Percentiles rank a stretch among this genome's conserved stretches.
Conservation (phyloP, 2,113 vertebrate genomes). For the Vulpes lagopus region DNA sequence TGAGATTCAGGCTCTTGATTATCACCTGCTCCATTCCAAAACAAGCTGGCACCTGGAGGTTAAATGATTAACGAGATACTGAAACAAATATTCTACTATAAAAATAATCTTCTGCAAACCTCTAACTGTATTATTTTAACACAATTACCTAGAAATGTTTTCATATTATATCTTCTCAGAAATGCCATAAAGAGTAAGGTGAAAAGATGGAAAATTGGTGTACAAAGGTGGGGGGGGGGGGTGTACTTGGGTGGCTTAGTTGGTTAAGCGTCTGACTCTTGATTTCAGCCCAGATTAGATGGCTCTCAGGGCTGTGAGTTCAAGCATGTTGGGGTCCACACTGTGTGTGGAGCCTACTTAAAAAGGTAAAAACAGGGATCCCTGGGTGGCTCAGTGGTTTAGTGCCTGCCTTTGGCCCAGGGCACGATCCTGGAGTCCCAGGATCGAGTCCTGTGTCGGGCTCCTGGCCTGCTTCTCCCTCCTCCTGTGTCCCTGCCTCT, state of each 20-base stretch:
- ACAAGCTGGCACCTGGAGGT: constrained; percentile 94
- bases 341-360: not conserved
- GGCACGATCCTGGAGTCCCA: no score
- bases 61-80: not conserved
- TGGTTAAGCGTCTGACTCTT: not conserved
- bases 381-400: no score
- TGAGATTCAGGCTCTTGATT: constrained; percentile 70
- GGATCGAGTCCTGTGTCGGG: no score
- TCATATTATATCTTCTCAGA: constrained; percentile 51
- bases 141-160: constrained; percentile 35
- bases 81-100: constrained; percentile 4
- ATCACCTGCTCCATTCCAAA: constrained; percentile 89
- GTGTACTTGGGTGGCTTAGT: not conserved
- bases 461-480: no score
- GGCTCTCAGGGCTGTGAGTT: not conserved
- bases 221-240: not conserved
- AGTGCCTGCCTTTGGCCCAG: no score
- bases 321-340: not conserved
- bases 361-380: not conserved
- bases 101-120: not conserved
- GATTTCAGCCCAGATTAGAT: not conserved
- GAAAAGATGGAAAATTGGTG: not conserved
- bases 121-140: constrained; percentile 2
- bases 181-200: constrained; percentile 14
- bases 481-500: no score